Percentiles rank a stretch among this genome's conserved stretches.
These are phyloP conservation scores for Agriopis aurantiaria DNA, from an alignment of 2,888 invertebrate species.

Conservation along the genomic window DNA sequence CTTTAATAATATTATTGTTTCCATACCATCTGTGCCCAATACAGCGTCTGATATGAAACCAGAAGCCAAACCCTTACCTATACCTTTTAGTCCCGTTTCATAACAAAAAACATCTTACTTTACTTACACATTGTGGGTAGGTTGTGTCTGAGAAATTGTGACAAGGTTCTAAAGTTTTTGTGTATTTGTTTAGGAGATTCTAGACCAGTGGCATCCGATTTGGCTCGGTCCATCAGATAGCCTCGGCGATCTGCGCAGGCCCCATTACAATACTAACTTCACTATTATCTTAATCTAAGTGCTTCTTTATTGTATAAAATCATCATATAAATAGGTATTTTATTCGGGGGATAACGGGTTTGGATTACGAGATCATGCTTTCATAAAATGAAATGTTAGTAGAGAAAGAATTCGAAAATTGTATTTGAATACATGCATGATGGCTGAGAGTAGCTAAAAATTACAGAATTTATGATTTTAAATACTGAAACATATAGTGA, in stretches of 20 bases:
- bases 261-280: conserved; percentile 56
- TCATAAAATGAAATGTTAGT: conserved; percentile 35
- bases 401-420: neutral
- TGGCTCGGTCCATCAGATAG: conserved; percentile 73
- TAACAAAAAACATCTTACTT: neutral
- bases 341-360: conserved; percentile 54
- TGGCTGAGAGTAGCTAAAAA: no score
- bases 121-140: neutral
- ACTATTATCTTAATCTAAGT: conserved; percentile 65
- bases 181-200: conserved; percentile 40
- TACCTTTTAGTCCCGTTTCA: conserved; percentile 14
- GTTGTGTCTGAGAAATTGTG: neutral
- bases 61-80: conserved; percentile 53
- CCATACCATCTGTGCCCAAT: conserved; percentile 58
- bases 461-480: no score
- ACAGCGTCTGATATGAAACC: conserved; percentile 52
- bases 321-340: conserved; percentile 66
- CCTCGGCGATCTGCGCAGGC: conserved; percentile 61
- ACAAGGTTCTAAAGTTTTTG: conserved; percentile 14
- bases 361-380: conserved; percentile 51
- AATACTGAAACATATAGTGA: no score
- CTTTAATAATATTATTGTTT: conserved; percentile 66
- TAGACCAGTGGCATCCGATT: conserved; percentile 68
- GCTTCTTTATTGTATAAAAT: conserved; percentile 75
- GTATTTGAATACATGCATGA: neutral